These are phyloP conservation scores for Therioaphis trifolii DNA, from an alignment of 2,888 invertebrate genomes.

Conservation along the genomic window DNA sequence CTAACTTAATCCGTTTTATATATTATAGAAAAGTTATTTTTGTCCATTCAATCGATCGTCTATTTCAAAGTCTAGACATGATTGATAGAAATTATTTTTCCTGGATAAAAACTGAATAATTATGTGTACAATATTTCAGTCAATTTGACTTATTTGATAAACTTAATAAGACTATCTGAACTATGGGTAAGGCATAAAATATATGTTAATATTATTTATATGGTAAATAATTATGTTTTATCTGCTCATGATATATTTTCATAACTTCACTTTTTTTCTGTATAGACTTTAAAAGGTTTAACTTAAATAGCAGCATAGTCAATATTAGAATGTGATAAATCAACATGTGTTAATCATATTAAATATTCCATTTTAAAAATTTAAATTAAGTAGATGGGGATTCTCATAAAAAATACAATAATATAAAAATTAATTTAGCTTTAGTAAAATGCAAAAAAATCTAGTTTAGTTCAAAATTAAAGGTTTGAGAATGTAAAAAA, in stretches of 20 bases:
- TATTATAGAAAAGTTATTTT: too few species aligned
- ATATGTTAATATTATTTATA: too few species aligned
- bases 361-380: background rate
- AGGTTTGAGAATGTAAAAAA: constrained; percentile 5
- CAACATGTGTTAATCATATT: constrained; percentile 11
- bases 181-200: too few species aligned
- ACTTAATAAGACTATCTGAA: too few species aligned
- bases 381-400: background rate
- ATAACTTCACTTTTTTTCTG: background rate
- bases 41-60: too few species aligned
- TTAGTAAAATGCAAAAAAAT: background rate
- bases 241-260: background rate
- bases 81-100: too few species aligned
- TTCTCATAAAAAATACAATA: background rate
- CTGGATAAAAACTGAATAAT: too few species aligned
- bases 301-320: background rate
- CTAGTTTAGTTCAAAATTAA: constrained; percentile 16
- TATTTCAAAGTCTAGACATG: too few species aligned
- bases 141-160: too few species aligned
- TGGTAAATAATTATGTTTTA: background rate
- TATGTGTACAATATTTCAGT: too few species aligned
- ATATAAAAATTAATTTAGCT: background rate
- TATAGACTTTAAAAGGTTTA: constrained; percentile 13
- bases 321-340: constrained; percentile 8
- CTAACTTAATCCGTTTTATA: too few species aligned